Conservation (phyloP, 2,797 vertebrate species). For the Morelia viridis region DNA sequence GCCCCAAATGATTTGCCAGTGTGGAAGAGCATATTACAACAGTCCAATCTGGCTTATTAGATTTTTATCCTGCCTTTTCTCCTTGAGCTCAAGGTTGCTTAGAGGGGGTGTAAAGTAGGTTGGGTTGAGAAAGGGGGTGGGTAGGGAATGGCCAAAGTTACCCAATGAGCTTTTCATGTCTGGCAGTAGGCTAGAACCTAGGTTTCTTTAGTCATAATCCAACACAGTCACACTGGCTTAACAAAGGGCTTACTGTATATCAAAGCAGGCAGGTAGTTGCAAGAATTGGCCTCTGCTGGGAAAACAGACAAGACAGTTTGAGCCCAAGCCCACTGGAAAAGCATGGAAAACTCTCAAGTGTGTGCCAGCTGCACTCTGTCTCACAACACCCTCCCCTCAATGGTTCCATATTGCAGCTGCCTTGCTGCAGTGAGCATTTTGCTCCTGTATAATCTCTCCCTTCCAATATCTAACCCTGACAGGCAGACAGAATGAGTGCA, state of each 20-base stretch:
- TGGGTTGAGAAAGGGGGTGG: background rate
- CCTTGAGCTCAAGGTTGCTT: background rate
- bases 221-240: background rate
- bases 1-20: background rate
- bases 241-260: background rate
- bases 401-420: background rate
- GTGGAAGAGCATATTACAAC: background rate
- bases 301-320: background rate
- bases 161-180: background rate
- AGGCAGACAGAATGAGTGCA: background rate
- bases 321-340: background rate
- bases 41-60: background rate
- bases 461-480: background rate
- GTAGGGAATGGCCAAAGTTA: background rate
- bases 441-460: background rate
- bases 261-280: background rate
- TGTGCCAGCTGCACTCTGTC: background rate
- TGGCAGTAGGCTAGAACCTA: background rate
- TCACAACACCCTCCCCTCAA: background rate
- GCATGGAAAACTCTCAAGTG: background rate
- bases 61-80: background rate
- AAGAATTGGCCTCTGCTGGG: background rate
- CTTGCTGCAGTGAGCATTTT: background rate
- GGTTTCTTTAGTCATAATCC: background rate
- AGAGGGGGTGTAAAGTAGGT: background rate